A percentile compares a stretch with the other conserved stretches of the same genome.
These are phyloP conservation scores for Limnephilus marmoratus DNA, from an alignment of 2,888 invertebrate species.

Conservation along the genomic window DNA sequence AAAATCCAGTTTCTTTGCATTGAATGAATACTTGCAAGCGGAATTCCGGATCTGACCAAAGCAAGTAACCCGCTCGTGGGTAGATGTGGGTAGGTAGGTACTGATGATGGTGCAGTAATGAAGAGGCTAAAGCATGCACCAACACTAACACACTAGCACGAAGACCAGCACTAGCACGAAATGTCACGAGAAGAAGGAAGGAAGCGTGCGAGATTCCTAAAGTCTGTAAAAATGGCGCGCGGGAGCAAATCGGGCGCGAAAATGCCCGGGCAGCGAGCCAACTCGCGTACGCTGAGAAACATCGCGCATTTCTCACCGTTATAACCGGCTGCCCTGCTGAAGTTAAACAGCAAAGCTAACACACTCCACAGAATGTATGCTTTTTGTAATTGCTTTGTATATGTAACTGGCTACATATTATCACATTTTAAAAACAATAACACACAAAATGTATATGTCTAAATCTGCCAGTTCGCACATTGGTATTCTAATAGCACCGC, in stretches of 20 bases:
- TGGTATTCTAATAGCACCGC: too few species aligned
- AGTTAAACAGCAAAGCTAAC: not conserved
- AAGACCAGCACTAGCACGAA: slow-evolving; percentile 24
- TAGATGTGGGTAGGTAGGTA: not conserved
- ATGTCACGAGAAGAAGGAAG: slow-evolving; percentile 58
- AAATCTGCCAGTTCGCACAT: too few species aligned
- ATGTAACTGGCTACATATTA: too few species aligned
- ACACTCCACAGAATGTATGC: not conserved
- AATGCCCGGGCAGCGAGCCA: slow-evolving; percentile 40
- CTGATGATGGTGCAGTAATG: not conserved
- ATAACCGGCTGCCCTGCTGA: not conserved
- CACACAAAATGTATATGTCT: too few species aligned
- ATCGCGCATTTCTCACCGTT: not conserved
- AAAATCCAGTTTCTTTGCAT: not conserved
- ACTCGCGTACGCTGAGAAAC: slow-evolving; percentile 23
- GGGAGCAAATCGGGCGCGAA: slow-evolving; percentile 39
- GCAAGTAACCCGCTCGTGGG: not conserved
- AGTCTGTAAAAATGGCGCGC: slow-evolving; percentile 63
- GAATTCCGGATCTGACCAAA: slow-evolving; percentile 2
- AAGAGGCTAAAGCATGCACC: not conserved
- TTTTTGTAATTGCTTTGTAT: too few species aligned
- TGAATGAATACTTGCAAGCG: not conserved
- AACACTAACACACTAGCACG: not conserved
- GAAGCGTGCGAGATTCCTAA: slow-evolving; percentile 60
- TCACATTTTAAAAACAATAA: too few species aligned